A percentile compares a stretch with the other conserved stretches of the same genome.
Conservation (phyloP, 2,797 vertebrate genomes). For the Phataginus tricuspis region DNA sequence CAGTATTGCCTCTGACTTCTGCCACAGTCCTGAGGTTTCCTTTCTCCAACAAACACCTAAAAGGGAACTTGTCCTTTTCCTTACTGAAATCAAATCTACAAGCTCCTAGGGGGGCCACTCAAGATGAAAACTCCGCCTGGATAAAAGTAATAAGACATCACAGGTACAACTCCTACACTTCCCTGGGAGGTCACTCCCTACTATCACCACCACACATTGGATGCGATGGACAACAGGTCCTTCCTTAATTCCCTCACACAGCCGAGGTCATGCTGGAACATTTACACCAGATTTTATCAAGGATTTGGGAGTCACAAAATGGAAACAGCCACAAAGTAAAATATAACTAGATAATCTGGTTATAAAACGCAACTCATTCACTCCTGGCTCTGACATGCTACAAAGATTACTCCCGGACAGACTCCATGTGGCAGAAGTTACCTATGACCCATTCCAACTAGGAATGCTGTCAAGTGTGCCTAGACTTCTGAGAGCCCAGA, state of each 20-base stretch:
- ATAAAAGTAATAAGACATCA: accelerated
- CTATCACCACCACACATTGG: accelerated
- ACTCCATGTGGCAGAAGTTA: background rate
- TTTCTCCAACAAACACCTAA: background rate
- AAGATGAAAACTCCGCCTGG: background rate
- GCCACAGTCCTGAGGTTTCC: background rate
- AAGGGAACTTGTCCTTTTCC: background rate
- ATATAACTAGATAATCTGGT: background rate
- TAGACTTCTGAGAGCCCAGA: background rate
- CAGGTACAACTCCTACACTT: accelerated
- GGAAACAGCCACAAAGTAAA: background rate
- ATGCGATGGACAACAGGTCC: background rate
- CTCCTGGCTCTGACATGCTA: background rate
- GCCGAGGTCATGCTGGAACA: background rate
- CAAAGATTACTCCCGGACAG: background rate
- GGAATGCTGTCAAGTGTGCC: background rate
- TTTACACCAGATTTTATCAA: background rate
- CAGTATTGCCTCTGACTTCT: background rate
- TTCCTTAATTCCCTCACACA: background rate
- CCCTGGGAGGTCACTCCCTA: background rate
- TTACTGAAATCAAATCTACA: background rate
- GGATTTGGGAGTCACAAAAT: background rate
- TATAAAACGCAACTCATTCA: background rate
- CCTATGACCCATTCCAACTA: background rate
- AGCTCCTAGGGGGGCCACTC: background rate